Conservation (phyloP, 2,797 vertebrate genomes). For the Chrysolophus pictus region DNA sequence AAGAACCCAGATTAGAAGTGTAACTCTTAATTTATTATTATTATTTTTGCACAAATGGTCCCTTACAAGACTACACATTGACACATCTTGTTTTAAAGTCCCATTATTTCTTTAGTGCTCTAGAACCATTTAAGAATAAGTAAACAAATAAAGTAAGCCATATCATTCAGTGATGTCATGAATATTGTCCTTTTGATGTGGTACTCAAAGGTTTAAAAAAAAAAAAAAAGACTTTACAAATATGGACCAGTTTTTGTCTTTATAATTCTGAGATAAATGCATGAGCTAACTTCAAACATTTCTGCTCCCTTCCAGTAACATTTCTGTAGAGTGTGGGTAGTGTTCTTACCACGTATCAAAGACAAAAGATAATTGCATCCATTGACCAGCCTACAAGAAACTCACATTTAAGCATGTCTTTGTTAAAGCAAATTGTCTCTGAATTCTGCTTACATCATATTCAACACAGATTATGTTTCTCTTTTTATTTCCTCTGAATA, state of each 20-base stretch:
- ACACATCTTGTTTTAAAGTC: not conserved
- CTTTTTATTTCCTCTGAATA: not conserved
- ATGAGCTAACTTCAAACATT: not conserved
- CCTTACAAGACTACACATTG: not conserved
- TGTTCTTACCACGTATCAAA: not conserved
- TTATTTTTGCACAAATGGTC: not conserved
- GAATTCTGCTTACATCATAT: not conserved
- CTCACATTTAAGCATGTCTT: not conserved
- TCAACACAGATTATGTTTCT: not conserved
- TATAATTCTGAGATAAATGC: not conserved
- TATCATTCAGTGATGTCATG: not conserved
- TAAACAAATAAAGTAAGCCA: not conserved
- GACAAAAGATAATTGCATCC: not conserved
- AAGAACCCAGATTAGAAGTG: not conserved
- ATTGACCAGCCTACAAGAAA: not conserved
- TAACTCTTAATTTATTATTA: not conserved
- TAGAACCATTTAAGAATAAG: not conserved
- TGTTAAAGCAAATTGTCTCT: not conserved
- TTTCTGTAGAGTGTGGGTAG: not conserved
- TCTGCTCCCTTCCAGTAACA: not conserved
- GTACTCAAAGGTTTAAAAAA: not conserved
- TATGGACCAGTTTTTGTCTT: not conserved
- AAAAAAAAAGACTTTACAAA: not conserved
- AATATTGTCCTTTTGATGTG: not conserved
- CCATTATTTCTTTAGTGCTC: not conserved